phyloP scores from a whole-genome alignment of 1,140 invertebrate genomes.

The Drosophila pallidifrons region DNA sequence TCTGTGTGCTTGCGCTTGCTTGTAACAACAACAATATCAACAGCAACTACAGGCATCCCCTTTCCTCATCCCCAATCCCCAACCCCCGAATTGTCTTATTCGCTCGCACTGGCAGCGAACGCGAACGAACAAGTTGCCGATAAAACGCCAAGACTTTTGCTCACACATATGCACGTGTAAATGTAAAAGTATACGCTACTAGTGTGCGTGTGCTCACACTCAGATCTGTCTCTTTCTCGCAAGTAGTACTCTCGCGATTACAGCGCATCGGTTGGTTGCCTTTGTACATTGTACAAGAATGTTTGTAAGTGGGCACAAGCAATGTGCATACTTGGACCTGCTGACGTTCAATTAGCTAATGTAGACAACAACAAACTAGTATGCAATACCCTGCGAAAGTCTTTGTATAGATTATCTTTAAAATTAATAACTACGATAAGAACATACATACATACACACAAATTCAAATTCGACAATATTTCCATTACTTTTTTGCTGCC shows the following conservation, averaged over 20 bases:
- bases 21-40: slow-evolving; percentile 62
- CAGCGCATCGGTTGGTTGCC: slow-evolving; percentile 17
- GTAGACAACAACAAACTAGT: slow-evolving; percentile 35
- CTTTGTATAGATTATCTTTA: too few relatives aligned
- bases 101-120: slow-evolving; percentile 56
- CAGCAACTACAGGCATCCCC: not conserved
- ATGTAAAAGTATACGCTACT: not conserved
- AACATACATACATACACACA: not conserved
- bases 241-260: not conserved
- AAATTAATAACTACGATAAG: too few relatives aligned
- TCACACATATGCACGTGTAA: slow-evolving; percentile 3
- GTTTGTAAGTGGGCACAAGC: not conserved
- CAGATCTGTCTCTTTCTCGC: slow-evolving; percentile 14
- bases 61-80: not conserved
- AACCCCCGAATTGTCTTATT: slow-evolving; percentile 8
- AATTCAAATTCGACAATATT: not conserved
- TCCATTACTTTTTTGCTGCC: not conserved
- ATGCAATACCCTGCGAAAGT: too few relatives aligned
- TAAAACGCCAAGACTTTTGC: slow-evolving; percentile 48
- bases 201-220: slow-evolving; percentile 4
- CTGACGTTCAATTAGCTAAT: slow-evolving; percentile 8
- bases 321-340: not conserved
- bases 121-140: slow-evolving; percentile 52
- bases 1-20: slow-evolving; percentile 51
- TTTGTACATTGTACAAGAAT: not conserved